These are phyloP conservation scores for Trypoxylus dichotomus DNA, from an alignment of 1,140 invertebrate genomes.

Conservation along the genomic window DNA sequence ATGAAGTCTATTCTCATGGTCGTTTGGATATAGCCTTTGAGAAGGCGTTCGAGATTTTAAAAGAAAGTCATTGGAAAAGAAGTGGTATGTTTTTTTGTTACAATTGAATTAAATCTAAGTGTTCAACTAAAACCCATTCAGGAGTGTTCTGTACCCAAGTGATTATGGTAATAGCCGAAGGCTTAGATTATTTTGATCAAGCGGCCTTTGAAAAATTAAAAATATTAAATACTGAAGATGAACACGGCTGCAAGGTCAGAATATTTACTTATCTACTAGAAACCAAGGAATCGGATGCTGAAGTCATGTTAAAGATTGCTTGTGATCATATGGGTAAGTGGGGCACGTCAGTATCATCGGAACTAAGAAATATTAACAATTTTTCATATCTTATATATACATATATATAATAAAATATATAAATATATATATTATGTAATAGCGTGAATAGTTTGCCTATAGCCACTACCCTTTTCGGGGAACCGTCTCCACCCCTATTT, in stretches of 20 bases:
- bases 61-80: conserved; percentile 28
- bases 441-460: too few species aligned
- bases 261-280: conserved; percentile 98
- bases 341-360: too few species aligned
- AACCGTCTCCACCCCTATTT: too few species aligned
- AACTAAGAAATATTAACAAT: too few species aligned
- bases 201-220: conserved; percentile 86
- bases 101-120: neutral
- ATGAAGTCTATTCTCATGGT: conserved; percentile 41
- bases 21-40: conserved; percentile 43
- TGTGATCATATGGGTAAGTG: conserved; percentile 82
- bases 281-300: conserved; percentile 78
- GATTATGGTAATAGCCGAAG: conserved; percentile 98
- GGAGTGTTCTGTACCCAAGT: conserved; percentile 80
- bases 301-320: conserved; percentile 94
- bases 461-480: too few species aligned
- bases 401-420: too few species aligned
- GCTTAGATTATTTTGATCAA: conserved; percentile 90
- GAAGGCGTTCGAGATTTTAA: conserved; percentile 46
- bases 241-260: conserved; percentile 72
- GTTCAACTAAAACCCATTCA: neutral
- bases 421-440: too few species aligned
- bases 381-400: too few species aligned
- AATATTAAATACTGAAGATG: conserved; percentile 80
- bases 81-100: neutral